Evolutionary conservation across 1,140 invertebrate species (phyloP).

Genomic region (Theocolax elegans): DNA sequence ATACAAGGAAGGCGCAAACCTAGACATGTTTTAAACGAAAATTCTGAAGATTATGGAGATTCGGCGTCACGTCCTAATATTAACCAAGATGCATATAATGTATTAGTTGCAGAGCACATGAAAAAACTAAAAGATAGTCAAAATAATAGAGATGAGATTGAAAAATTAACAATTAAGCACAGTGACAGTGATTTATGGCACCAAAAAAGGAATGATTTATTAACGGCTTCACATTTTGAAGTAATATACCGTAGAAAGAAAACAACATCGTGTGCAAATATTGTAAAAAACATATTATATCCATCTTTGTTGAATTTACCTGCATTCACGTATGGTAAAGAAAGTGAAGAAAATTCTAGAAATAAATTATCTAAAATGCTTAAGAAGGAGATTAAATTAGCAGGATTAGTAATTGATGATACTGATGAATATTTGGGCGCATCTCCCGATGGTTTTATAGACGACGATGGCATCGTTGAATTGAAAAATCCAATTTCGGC

Average conservation of each 20-base stretch:
- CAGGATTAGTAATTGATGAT: too few species aligned
- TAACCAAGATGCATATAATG: not conserved
- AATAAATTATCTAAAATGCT: too few species aligned
- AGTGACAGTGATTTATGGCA: not conserved
- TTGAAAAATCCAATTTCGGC: too few species aligned
- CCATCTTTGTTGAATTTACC: not conserved
- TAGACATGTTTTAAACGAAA: not conserved
- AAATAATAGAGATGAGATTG: not conserved
- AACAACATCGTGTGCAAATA: not conserved
- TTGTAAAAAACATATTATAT: not conserved
- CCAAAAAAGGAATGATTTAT: not conserved
- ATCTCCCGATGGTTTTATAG: too few species aligned
- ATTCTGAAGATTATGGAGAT: not conserved
- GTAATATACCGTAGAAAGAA: not conserved
- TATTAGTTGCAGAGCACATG: not conserved
- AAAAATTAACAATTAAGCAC: not conserved
- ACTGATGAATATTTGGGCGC: too few species aligned
- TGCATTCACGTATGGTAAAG: not conserved
- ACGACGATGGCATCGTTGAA: too few species aligned
- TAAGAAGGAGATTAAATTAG: too few species aligned
- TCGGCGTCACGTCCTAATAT: not conserved
- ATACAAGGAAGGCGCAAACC: too few species aligned
- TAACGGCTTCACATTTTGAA: not conserved
- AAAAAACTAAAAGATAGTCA: not conserved
- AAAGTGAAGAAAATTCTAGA: too few species aligned